Evolutionary conservation across 2,113 vertebrate genomes (phyloP).

Genomic region (Dissostichus mawsoni): DNA sequence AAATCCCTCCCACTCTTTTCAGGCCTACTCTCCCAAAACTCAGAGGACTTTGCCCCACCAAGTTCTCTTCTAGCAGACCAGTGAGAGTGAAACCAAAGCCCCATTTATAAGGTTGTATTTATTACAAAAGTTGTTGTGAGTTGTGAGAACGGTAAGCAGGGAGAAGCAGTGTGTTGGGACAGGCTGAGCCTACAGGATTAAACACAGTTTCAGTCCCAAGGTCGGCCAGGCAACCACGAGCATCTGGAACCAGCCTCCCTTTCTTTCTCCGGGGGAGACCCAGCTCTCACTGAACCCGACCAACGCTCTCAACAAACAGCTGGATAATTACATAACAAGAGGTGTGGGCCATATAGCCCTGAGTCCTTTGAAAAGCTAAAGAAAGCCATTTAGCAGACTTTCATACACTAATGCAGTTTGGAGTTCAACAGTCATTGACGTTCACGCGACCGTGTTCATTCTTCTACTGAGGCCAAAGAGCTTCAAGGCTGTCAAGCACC

Average conservation of each 20-base stretch:
- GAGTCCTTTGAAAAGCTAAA: constrained; percentile 38
- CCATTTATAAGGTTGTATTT: neutral
- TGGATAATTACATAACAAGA: constrained; percentile 63
- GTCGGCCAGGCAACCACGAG: constrained; percentile 22
- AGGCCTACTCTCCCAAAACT: too few relatives aligned
- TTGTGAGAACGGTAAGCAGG: constrained; percentile 3
- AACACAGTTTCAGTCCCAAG: constrained; percentile 21
- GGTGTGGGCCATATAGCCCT: constrained; percentile 31
- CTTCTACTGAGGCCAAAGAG: constrained; percentile 46
- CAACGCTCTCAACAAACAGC: constrained; percentile 59
- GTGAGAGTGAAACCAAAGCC: constrained; percentile 1
- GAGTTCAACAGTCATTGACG: constrained; percentile 53
- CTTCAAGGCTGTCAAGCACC: constrained; percentile 58
- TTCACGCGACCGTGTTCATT: constrained; percentile 40
- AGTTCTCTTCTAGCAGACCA: too few relatives aligned
- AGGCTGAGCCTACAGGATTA: constrained; percentile 10
- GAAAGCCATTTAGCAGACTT: constrained; percentile 33
- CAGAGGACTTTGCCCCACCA: too few relatives aligned
- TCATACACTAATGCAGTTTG: constrained; percentile 29
- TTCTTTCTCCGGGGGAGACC: constrained; percentile 38
- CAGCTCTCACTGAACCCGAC: constrained; percentile 31
- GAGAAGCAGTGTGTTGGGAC: constrained; percentile 9
- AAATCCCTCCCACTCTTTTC: too few relatives aligned
- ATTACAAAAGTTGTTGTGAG: neutral
- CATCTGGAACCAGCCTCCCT: constrained; percentile 59